Evolutionary conservation across 2,113 vertebrate species (phyloP), one percentile per base, ranked within the genome.

Genomic region (Istiophorus platypterus): DNA sequence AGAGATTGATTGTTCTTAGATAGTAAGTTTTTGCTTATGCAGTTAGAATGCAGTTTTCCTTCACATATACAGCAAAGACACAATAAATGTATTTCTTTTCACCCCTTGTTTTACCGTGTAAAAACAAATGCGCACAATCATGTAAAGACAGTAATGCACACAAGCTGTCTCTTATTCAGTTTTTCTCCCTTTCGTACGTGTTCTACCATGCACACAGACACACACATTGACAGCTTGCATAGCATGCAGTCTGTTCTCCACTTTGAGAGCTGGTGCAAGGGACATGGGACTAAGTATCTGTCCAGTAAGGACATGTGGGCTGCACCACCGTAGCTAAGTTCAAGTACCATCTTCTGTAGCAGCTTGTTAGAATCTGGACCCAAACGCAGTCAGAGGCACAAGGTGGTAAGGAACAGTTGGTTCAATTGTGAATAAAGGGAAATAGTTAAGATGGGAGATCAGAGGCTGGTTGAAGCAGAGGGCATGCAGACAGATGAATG

Each of bases 291-390:
- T 75, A 81, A 72, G 39, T 71, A 57, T 87, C 24, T 62, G 47
- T 67, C 45, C 66, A 78, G 65, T 85, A 80, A 85, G 59, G 45
- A 82, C 72, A 85, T 57, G 20, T 81, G 84, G 56, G 52, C 65
- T 66, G 63, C 59, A 67, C 13, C 45, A 58, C 61, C 42, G 41
- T 49, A 9, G 27, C 27, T 29, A 2, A 51, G 26, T 34, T 26
- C 15, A 54, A 79, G 54, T 26, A 13, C 31, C 42, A 54, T 59
- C 20, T 51, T 34, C 31, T 34, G 31, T 34, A 4, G 31, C 3
- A 6, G 31, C 31, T 34, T 34, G 31, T 34, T 34, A 34, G 31
- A 34, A 34, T 34, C 31, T 34, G 31, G 31, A 34, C 31, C 31
- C 31, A 34, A 34, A 34, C 6, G 31, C 31, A 34, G 31, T 34